phyloP scores from a whole-genome alignment of 2,797 vertebrate species.

The Darevskia mixta region DNA sequence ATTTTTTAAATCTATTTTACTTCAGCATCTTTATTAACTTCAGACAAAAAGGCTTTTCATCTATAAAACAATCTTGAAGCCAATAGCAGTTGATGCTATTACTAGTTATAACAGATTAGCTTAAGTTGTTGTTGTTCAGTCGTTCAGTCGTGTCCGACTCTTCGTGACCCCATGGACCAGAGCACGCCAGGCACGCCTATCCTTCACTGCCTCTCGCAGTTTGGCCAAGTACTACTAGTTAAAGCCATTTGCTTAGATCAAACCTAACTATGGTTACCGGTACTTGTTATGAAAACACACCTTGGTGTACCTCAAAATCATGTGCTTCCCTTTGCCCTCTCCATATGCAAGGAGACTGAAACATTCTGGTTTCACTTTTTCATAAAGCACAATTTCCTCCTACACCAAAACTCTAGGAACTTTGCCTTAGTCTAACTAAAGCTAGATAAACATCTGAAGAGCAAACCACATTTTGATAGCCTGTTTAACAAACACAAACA shows the following conservation, averaged over 20 bases:
- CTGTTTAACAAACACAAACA: no score
- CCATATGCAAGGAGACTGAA: background rate
- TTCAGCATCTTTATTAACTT: background rate
- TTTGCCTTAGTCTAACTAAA: no score
- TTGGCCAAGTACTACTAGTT: background rate
- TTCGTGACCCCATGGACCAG: no score
- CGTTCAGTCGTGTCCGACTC: no score
- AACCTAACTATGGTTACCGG: background rate
- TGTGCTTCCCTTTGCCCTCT: background rate
- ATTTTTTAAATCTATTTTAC: background rate
- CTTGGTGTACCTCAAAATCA: background rate
- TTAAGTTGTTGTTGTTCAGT: no score
- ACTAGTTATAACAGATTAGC: background rate
- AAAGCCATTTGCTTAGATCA: background rate
- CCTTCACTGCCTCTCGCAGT: no score
- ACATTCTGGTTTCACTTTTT: background rate
- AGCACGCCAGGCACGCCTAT: no score
- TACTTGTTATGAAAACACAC: background rate
- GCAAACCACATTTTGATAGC: no score
- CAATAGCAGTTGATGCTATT: background rate
- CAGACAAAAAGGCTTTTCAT: background rate
- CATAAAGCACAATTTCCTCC: background rate
- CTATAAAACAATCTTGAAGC: slow-evolving; percentile 7
- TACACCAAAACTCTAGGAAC: no score
- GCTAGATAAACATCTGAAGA: no score